phyloP scores from a whole-genome alignment of 2,113 vertebrate genomes.

The Hippopotamus amphibius region DNA sequence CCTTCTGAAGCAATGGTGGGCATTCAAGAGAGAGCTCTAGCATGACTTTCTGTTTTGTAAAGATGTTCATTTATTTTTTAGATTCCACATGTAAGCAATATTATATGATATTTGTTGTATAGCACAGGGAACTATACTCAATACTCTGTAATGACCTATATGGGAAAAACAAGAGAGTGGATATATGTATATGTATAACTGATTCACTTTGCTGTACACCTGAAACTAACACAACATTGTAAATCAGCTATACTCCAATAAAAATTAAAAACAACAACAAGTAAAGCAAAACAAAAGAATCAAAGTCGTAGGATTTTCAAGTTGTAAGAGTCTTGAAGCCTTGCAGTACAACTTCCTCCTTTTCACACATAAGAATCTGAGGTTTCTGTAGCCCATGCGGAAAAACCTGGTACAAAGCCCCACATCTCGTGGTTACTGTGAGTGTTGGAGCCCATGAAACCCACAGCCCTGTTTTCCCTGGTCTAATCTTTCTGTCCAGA shows the following conservation, averaged over 20 bases:
- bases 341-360: neutral
- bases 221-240: neutral
- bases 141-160: neutral
- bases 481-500: neutral
- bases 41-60: neutral
- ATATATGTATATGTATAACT: neutral
- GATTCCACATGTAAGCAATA: neutral
- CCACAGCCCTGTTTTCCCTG: neutral
- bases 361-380: neutral
- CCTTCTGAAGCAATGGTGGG: neutral
- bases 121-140: neutral
- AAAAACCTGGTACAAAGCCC: neutral
- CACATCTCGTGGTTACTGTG: neutral
- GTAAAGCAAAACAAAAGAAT: neutral
- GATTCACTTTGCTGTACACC: neutral
- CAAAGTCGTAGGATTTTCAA: constrained; percentile 22
- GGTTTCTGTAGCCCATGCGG: neutral
- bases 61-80: neutral
- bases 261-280: neutral
- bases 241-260: neutral
- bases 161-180: neutral
- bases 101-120: neutral
- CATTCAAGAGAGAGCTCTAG: neutral
- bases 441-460: neutral
- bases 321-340: neutral